phyloP scores from a whole-genome alignment of 2,888 invertebrate species.

The Maniola hyperantus region DNA sequence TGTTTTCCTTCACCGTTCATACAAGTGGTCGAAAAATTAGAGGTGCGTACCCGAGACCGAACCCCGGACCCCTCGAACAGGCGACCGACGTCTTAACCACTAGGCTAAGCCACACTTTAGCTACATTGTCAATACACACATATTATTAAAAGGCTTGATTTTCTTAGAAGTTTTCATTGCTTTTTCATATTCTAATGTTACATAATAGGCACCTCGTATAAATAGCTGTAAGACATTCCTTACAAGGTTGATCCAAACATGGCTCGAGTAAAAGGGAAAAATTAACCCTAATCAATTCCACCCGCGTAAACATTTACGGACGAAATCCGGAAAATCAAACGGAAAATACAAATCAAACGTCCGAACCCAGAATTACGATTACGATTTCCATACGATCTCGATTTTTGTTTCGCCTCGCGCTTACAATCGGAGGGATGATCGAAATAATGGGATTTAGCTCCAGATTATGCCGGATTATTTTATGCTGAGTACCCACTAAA shows the following conservation, averaged over 20 bases:
- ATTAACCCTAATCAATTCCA: slow-evolving; percentile 51
- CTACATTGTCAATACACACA: no score
- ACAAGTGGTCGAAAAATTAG: no score
- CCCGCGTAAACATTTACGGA: slow-evolving; percentile 53
- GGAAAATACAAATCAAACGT: slow-evolving; percentile 52
- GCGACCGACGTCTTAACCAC: no score
- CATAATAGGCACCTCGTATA: no score
- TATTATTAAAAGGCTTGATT: no score
- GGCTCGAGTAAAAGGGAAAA: slow-evolving; percentile 18
- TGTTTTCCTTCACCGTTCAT: no score
- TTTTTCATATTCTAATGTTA: no score
- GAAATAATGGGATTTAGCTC: slow-evolving; percentile 79
- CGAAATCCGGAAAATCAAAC: slow-evolving; percentile 50
- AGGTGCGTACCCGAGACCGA: no score
- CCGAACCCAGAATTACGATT: slow-evolving; percentile 50
- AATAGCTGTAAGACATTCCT: background rate
- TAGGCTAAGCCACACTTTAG: no score
- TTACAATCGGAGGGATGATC: slow-evolving; percentile 68
- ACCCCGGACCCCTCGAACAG: no score
- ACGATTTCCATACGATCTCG: slow-evolving; percentile 47
- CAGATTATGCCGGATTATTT: slow-evolving; percentile 82
- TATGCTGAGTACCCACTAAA: slow-evolving; percentile 69
- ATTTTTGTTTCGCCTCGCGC: slow-evolving; percentile 45
- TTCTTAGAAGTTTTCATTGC: no score
- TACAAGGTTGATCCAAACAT: background rate